Percentiles rank a stretch among this genome's conserved stretches.
These are phyloP conservation scores for Probosciger aterrimus DNA, from an alignment of 2,113 vertebrate genomes.

Conservation along the genomic window DNA sequence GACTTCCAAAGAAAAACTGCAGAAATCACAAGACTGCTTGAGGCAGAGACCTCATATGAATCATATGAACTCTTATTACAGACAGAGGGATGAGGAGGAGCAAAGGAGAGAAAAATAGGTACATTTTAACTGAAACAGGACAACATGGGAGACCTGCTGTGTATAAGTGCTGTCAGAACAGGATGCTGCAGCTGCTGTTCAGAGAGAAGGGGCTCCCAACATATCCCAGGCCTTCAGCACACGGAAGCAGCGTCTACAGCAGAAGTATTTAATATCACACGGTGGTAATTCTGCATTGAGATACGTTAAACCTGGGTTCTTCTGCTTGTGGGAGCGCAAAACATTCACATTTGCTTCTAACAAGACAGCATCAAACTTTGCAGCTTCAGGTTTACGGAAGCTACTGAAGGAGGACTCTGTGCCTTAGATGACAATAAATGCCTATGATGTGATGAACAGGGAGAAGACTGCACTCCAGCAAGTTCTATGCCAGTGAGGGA, in stretches of 20 bases:
- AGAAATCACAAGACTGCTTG: conserved; percentile 81
- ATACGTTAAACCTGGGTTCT: background rate
- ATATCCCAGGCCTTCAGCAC: background rate
- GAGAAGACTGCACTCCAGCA: background rate
- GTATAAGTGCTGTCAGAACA: conserved; percentile 41
- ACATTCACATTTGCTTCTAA: conserved; percentile 14
- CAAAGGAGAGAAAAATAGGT: background rate
- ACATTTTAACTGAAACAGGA: background rate
- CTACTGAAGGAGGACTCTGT: background rate
- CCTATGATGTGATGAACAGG: background rate
- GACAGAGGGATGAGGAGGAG: conserved; percentile 8
- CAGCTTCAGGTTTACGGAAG: background rate
- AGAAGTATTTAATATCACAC: conserved; percentile 58
- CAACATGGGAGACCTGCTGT: conserved; percentile 68
- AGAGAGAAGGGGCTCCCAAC: conserved; percentile 9
- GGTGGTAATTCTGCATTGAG: background rate
- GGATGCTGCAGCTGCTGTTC: conserved; percentile 55
- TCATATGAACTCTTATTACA: conserved; percentile 72
- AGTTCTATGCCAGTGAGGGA: background rate
- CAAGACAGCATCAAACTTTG: conserved; percentile 9
- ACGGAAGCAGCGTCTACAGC: background rate
- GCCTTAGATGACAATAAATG: background rate
- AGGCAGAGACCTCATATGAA: conserved; percentile 68
- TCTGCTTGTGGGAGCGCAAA: background rate
- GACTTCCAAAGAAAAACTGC: conserved; percentile 39